A percentile compares a stretch with the other conserved stretches of the same genome.
phyloP scores from a whole-genome alignment of 2,888 invertebrate genomes.

The Penaeus monodon region DNA sequence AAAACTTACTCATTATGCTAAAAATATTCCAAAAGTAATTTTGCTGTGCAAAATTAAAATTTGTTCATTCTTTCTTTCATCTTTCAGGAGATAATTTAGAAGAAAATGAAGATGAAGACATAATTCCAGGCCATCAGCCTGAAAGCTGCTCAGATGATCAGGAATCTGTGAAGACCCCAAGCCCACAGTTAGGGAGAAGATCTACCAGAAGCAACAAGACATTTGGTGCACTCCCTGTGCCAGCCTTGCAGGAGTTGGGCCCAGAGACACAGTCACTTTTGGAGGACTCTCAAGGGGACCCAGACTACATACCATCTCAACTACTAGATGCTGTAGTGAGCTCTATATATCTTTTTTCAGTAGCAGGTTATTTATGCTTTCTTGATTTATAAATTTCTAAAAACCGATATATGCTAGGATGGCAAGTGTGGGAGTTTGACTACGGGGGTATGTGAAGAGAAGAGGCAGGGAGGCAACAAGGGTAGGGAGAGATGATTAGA shows the following conservation, averaged over 20 bases:
- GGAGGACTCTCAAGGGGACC: constrained; percentile 14
- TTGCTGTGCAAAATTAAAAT: too few relatives aligned
- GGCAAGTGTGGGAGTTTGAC: too few relatives aligned
- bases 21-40: too few relatives aligned
- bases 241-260: background rate
- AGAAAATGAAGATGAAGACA: constrained; percentile 4
- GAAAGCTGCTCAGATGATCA: background rate
- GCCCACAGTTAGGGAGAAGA: background rate
- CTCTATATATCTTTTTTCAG: background rate
- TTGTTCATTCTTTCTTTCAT: too few relatives aligned
- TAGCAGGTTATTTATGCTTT: too few relatives aligned
- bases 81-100: background rate
- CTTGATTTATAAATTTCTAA: too few relatives aligned
- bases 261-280: background rate
- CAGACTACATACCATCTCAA: constrained; percentile 2
- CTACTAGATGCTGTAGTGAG: background rate
- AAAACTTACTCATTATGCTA: too few relatives aligned
- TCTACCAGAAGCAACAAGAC: background rate
- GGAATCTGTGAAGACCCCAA: background rate
- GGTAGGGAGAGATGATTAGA: too few relatives aligned
- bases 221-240: too few relatives aligned
- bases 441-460: too few relatives aligned
- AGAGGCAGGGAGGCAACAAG: too few relatives aligned
- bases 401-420: too few relatives aligned
- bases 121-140: constrained; percentile 7